Base-by-base conservation (phyloP, 2,888 invertebrate genomes). In the Atethmia centrago region DNA sequence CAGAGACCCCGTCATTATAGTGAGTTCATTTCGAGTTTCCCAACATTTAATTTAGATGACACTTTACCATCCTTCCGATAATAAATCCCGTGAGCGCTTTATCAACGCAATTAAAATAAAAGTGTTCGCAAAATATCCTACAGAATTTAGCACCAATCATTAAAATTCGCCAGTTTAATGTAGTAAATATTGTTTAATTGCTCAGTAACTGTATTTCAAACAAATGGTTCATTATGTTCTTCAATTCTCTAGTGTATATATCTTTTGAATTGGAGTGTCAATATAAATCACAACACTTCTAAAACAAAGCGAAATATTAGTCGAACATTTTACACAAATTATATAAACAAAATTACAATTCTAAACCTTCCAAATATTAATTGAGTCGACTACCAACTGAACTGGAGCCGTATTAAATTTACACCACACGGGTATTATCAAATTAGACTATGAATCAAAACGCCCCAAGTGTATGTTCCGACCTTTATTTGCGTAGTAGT, bases 1-100 rank as follows among this genome's bases (percentile, higher is more conserved):
- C 83, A 86, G 90, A 87, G 90, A 85, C 91, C 91, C 92, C 91
- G 93, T 93, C 93, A 94, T 94, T 94, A 94, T 89, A 89, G 90
- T 86, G 88, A 91, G 92, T 91, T 92, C 89, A 91, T 91, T 92
- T 89, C 86, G 90, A 92, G 93, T 92, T 93, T 92, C 91, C 89
- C 89, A 90, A 89, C 92, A 91, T 92, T 92, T 92, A 91, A 91
- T 90, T 91, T 89, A 86, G 88, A 90, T 91, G 91, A 91, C 91
- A 89, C 89, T 93, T 92, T 89, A 90, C 89, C 89, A 88, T 93
- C 92, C 91, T 90, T 90, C 87, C 85, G 83, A 91, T 92, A 91
- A 92, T 95, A 94, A 94, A 94, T 93, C 92, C 90, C 73, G 79
- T 82, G 77, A 85, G 84, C 72, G 77, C 80, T 83, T 79, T 87